phyloP scores from a whole-genome alignment of 37 sponge, comb jelly and placozoan genomes.

The Halisarca cf. caerulea region DNA sequence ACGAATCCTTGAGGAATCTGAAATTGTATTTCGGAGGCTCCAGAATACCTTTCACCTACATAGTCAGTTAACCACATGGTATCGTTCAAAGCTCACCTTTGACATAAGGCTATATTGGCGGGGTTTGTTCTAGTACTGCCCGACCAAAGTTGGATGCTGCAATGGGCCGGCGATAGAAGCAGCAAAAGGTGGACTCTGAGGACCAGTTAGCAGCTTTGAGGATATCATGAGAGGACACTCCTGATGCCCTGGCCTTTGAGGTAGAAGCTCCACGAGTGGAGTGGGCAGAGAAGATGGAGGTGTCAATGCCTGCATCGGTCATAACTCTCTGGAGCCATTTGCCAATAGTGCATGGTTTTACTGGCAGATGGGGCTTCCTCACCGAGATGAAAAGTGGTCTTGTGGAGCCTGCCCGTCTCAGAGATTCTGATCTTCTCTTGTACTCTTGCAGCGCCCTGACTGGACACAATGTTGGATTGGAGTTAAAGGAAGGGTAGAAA shows the following conservation, averaged over 20 bases:
- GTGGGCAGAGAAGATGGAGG: conserved; percentile 28
- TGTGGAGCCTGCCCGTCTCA: neutral
- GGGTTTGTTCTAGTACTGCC: too few relatives aligned
- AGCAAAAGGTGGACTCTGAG: conserved; percentile 17
- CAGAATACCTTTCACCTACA: too few relatives aligned
- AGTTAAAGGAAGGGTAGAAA: too few relatives aligned
- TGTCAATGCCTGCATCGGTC: conserved; percentile 35
- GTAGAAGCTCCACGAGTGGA: conserved; percentile 27
- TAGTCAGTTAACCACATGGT: too few relatives aligned
- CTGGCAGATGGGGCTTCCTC: neutral
- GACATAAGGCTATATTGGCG: too few relatives aligned
- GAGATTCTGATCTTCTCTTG: neutral
- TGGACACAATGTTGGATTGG: too few relatives aligned
- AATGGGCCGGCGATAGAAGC: conserved; percentile 33
- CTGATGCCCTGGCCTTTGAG: conserved; percentile 15
- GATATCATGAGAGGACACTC: conserved; percentile 32
- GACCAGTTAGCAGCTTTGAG: conserved; percentile 44
- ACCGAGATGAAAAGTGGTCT: conserved; percentile 32
- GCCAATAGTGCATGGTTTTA: conserved; percentile 28
- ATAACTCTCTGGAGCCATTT: conserved; percentile 29
- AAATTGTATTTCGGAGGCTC: too few relatives aligned
- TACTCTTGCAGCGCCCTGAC: neutral
- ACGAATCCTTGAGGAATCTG: too few relatives aligned
- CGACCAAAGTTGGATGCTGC: conserved; percentile 12
- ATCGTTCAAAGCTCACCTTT: too few relatives aligned